A percentile compares a stretch with the other conserved stretches of the same genome.
phyloP scores from a whole-genome alignment of 2,797 vertebrate species.

The Picus viridis region DNA sequence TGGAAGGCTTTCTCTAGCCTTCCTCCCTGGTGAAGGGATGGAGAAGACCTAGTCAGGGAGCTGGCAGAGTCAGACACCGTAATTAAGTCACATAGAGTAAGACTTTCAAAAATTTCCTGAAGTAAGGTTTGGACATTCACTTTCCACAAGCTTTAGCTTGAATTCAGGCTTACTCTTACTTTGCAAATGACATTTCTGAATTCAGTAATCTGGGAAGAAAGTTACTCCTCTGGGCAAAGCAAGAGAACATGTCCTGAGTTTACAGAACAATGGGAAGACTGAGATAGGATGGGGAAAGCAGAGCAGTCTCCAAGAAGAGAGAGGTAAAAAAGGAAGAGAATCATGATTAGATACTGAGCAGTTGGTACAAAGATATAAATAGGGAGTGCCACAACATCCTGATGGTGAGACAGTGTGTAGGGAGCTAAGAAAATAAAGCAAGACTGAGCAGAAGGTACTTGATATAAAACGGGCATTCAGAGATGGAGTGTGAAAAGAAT shows the following conservation, averaged over 20 bases:
- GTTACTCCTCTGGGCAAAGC: background rate
- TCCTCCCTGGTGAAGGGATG: background rate
- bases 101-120: background rate
- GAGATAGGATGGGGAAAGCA: background rate
- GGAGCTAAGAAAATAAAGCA: background rate
- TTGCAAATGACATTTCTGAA: background rate
- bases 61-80: background rate
- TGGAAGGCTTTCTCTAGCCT: conserved; percentile 22
- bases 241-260: background rate
- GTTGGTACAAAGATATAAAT: background rate
- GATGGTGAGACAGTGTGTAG: background rate
- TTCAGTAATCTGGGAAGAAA: background rate
- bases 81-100: background rate
- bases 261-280: background rate
- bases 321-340: fast-evolving
- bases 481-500: background rate
- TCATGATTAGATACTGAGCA: background rate
- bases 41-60: background rate
- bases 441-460: background rate
- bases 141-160: background rate
- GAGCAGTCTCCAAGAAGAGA: background rate
- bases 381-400: background rate
- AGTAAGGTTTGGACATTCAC: background rate
- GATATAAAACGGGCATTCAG: background rate
- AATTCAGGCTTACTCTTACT: background rate